Conservation (phyloP, 2,888 invertebrate genomes). For the Drosophila sordidapex region DNA sequence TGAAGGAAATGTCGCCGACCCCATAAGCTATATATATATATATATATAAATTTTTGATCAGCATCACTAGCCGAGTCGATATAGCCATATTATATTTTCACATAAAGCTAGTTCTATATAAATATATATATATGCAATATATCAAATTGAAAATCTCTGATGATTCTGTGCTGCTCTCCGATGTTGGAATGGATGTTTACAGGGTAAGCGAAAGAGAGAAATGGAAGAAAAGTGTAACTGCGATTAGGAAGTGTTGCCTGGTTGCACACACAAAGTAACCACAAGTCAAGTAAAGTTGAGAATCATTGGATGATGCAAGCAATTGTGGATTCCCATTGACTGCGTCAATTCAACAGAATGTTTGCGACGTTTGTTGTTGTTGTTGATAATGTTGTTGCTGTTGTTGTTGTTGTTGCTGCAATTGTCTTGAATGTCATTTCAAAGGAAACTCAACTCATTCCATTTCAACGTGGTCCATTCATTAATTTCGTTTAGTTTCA, state of each 20-base stretch:
- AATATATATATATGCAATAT: not conserved
- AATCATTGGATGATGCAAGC: conserved; percentile 37
- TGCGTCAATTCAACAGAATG: conserved; percentile 15
- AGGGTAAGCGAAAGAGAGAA: conserved; percentile 4
- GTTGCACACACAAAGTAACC: conserved; percentile 8
- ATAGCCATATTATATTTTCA: too few species aligned
- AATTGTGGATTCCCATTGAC: conserved; percentile 32
- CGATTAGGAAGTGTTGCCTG: conserved; percentile 1
- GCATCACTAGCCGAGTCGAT: not conserved
- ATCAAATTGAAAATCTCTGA: not conserved
- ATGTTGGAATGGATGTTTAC: not conserved
- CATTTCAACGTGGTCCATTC: not conserved
- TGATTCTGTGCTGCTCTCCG: not conserved
- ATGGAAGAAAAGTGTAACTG: not conserved
- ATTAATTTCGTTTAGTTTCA: not conserved
- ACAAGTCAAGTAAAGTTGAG: conserved; percentile 13
- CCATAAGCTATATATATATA: not conserved
- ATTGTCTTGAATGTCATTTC: conserved; percentile 13
- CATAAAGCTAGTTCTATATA: not conserved
- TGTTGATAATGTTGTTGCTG: conserved; percentile 8
- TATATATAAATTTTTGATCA: not conserved
- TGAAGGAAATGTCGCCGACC: not conserved
- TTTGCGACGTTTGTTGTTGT: conserved; percentile 11
- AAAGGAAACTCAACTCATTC: conserved; percentile 24
- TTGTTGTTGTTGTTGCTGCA: not conserved